These are phyloP conservation scores for Clunio marinus DNA, from an alignment of 2,888 invertebrate genomes.

Conservation along the genomic window DNA sequence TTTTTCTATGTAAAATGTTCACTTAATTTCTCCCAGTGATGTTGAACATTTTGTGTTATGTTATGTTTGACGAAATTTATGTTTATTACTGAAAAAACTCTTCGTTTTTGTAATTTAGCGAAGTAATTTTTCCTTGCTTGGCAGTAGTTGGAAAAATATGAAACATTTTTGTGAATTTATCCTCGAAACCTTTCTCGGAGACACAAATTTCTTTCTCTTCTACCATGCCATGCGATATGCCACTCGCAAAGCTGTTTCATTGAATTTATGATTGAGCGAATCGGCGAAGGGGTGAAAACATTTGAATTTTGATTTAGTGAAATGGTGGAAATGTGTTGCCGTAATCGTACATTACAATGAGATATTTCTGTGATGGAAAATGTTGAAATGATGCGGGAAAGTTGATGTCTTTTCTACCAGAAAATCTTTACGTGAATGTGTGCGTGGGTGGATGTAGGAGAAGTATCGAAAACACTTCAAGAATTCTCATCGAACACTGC, in stretches of 20 bases:
- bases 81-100: slow-evolving; percentile 2
- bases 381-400: too few species aligned
- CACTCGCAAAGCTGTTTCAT: slow-evolving; percentile 7
- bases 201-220: too few species aligned
- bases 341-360: too few species aligned
- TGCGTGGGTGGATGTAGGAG: too few species aligned
- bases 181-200: too few species aligned
- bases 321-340: slow-evolving; percentile 20
- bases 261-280: slow-evolving; percentile 24
- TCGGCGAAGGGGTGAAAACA: background rate
- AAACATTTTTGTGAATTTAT: slow-evolving; percentile 18
- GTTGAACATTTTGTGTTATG: background rate
- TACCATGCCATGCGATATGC: too few species aligned
- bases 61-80: slow-evolving; percentile 13
- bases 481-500: too few species aligned
- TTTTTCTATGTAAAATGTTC: background rate
- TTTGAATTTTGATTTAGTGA: slow-evolving; percentile 25
- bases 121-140: background rate
- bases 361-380: too few species aligned
- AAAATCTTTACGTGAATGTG: too few species aligned
- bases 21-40: background rate
- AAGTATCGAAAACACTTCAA: too few species aligned
- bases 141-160: background rate
- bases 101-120: background rate
- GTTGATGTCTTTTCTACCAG: too few species aligned